Evolutionary conservation across 2,113 vertebrate genomes (phyloP).

Genomic region (Brienomyrus brachyistius): DNA sequence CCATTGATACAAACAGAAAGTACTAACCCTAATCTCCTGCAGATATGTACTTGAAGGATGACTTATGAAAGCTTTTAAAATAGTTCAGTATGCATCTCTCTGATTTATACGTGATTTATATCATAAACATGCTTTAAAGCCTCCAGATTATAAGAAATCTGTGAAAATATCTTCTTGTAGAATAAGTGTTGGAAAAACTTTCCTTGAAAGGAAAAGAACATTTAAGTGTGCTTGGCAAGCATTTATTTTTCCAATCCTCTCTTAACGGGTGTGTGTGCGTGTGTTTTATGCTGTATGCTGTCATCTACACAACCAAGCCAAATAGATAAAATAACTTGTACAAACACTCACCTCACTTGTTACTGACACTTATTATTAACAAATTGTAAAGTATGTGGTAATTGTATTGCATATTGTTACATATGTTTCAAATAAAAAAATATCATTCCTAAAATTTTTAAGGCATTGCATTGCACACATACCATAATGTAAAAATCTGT

Average conservation of each 20-base stretch:
- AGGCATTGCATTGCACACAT: slow-evolving; percentile 6
- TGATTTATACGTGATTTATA: slow-evolving; percentile 43
- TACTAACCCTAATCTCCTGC: background rate
- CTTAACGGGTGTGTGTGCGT: slow-evolving; percentile 27
- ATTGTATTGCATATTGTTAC: slow-evolving; percentile 4
- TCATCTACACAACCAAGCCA: slow-evolving; percentile 17
- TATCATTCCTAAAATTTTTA: slow-evolving; percentile 7
- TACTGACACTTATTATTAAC: slow-evolving; percentile 2
- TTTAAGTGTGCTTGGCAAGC: slow-evolving; percentile 28
- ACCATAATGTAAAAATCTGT: background rate
- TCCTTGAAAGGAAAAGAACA: slow-evolving; percentile 43
- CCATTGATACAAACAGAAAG: slow-evolving; percentile 31
- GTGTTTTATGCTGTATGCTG: slow-evolving; percentile 5
- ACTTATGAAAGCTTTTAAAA: slow-evolving; percentile 26
- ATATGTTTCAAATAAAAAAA: background rate
- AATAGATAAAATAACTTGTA: slow-evolving; percentile 16
- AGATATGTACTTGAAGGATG: slow-evolving; percentile 33
- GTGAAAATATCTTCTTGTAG: slow-evolving; percentile 47
- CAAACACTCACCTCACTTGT: slow-evolving; percentile 7
- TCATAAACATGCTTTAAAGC: slow-evolving; percentile 16
- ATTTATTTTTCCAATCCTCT: slow-evolving; percentile 49
- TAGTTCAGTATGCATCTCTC: slow-evolving; percentile 32
- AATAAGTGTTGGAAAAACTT: slow-evolving; percentile 41
- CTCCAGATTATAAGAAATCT: slow-evolving; percentile 22
- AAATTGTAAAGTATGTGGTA: slow-evolving; percentile 3